Conservation (phyloP, 1,140 invertebrate genomes). For the Drosophila kohkoa region DNA sequence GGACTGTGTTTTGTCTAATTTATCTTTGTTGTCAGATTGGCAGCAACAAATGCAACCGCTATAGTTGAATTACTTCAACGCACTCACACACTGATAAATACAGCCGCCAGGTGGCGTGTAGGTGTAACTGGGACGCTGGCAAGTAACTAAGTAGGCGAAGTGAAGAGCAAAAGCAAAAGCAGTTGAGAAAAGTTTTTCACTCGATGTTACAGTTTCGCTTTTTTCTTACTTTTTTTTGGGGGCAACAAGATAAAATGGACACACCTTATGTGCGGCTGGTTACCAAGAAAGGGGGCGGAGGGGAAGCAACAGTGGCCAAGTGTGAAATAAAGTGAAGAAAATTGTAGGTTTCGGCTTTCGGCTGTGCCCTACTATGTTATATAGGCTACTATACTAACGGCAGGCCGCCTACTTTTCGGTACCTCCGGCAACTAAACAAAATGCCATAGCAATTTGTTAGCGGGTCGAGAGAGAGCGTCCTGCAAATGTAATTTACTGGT, state of each 20-base stretch:
- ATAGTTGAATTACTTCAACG: slow-evolving; percentile 55
- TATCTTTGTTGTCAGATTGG: slow-evolving; percentile 58
- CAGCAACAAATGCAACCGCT: slow-evolving; percentile 55
- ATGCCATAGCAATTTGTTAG: slow-evolving; percentile 63
- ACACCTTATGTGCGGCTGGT: slow-evolving; percentile 54
- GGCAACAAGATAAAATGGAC: slow-evolving; percentile 62
- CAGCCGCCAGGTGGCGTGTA: slow-evolving; percentile 33
- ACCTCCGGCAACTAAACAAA: slow-evolving; percentile 38
- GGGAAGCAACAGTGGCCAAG: slow-evolving; percentile 17
- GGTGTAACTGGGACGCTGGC: slow-evolving; percentile 60
- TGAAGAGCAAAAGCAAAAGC: slow-evolving; percentile 53
- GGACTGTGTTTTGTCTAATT: slow-evolving; percentile 52
- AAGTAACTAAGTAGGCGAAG: slow-evolving; percentile 48
- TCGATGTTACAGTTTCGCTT: slow-evolving; percentile 45
- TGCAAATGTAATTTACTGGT: slow-evolving; percentile 66
- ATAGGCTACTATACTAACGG: slow-evolving; percentile 15
- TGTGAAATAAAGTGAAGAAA: slow-evolving; percentile 68
- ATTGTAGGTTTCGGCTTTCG: slow-evolving; percentile 36
- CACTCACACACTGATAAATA: slow-evolving; percentile 27
- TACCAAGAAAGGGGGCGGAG: slow-evolving; percentile 13
- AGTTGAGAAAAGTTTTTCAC: slow-evolving; percentile 51
- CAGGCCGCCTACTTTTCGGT: slow-evolving; percentile 55
- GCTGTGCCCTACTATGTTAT: neutral
- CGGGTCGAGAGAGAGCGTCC: slow-evolving; percentile 42
- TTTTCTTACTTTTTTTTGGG: slow-evolving; percentile 10